A percentile compares a stretch with the other conserved stretches of the same genome.
These are phyloP conservation scores for Thaumatotibia leucotreta DNA, from an alignment of 1,140 invertebrate genomes.

Conservation along the genomic window DNA sequence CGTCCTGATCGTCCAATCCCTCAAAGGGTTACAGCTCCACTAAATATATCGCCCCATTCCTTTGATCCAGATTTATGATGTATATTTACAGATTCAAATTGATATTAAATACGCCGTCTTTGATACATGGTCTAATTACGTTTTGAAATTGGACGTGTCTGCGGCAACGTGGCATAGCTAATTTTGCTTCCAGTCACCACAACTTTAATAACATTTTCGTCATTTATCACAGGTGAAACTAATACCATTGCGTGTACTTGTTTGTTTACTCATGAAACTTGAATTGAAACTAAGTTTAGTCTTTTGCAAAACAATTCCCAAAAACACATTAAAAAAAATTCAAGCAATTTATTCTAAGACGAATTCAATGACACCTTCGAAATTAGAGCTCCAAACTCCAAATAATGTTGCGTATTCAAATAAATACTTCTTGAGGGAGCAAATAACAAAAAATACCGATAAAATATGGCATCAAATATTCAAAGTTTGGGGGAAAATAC, in stretches of 20 bases:
- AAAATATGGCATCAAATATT: neutral
- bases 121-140: neutral
- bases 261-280: neutral
- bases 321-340: neutral
- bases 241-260: too few species aligned
- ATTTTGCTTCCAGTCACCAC: neutral
- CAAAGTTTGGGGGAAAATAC: neutral
- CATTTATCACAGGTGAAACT: too few species aligned
- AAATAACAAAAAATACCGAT: neutral
- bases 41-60: conserved; percentile 23
- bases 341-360: neutral
- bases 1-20: conserved; percentile 31
- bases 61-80: conserved; percentile 8
- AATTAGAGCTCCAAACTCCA: neutral
- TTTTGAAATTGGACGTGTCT: neutral
- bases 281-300: too few species aligned
- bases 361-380: neutral
- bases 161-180: neutral
- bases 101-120: neutral
- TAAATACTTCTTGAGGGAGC: neutral
- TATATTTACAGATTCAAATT: conserved; percentile 1
- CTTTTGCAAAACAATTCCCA: neutral
- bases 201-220: neutral
- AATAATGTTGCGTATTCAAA: neutral
- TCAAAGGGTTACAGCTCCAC: conserved; percentile 40